phyloP scores from a whole-genome alignment of 2,888 invertebrate species.

The Amiota minor region DNA sequence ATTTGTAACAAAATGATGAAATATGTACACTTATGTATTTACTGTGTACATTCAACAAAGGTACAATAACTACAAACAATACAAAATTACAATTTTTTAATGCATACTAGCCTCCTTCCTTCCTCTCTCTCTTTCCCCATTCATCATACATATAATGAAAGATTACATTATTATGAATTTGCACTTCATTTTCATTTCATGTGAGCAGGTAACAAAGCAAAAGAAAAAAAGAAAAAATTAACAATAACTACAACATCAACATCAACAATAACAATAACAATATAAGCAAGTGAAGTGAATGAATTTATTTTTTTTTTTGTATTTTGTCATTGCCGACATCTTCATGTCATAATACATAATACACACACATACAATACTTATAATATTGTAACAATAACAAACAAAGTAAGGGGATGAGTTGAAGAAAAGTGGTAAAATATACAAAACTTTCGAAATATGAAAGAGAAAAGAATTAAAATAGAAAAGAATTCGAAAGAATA shows the following conservation, averaged over 20 bases:
- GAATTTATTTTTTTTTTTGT: slow-evolving; percentile 11
- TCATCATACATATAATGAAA: slow-evolving; percentile 30
- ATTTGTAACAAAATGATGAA: slow-evolving; percentile 31
- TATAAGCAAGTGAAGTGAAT: neutral
- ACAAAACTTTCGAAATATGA: neutral
- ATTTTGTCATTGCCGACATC: slow-evolving; percentile 25
- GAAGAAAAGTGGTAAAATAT: neutral
- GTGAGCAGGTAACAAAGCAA: slow-evolving; percentile 8
- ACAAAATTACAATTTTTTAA: neutral
- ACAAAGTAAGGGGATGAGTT: neutral
- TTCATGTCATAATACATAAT: slow-evolving; percentile 28
- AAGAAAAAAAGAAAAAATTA: neutral
- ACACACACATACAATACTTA: no score
- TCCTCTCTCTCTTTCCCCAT: no score
- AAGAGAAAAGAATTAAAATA: neutral
- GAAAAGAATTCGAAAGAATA: neutral
- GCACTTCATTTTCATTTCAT: slow-evolving; percentile 48
- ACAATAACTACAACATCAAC: slow-evolving; percentile 10
- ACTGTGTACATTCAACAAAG: slow-evolving; percentile 44
- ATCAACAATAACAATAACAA: neutral
- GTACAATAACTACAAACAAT: slow-evolving; percentile 38
- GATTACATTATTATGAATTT: slow-evolving; percentile 56
- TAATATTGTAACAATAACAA: slow-evolving; percentile 9
- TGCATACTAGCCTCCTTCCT: slow-evolving; percentile 27
- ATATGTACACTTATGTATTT: slow-evolving; percentile 47